Evolutionary conservation across 1,140 invertebrate genomes (phyloP).

Genomic region (Lysiphlebus fabarum): DNA sequence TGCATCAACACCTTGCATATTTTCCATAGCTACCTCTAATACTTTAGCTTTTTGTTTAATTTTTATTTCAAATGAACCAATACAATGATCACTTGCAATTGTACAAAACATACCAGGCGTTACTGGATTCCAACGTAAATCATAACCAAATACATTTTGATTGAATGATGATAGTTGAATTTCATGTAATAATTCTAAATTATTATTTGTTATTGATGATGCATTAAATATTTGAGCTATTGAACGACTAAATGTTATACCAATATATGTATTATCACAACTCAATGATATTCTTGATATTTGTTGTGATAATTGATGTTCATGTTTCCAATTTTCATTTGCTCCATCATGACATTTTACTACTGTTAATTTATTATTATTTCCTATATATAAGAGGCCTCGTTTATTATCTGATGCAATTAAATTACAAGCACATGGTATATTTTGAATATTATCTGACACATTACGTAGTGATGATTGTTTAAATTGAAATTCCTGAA

Average conservation of each 20-base stretch:
- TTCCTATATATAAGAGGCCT: conserved; percentile 46
- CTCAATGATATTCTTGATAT: conserved; percentile 41
- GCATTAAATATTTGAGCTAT: conserved; percentile 44
- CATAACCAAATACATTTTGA: conserved; percentile 31
- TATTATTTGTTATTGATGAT: conserved; percentile 35
- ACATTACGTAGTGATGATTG: conserved; percentile 36
- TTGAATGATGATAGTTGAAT: conserved; percentile 35
- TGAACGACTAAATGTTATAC: conserved; percentile 36
- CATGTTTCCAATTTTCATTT: conserved; percentile 40
- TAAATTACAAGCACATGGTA: conserved; percentile 38
- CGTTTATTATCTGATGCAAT: conserved; percentile 42
- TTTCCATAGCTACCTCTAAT: conserved; percentile 34
- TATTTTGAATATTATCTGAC: conserved; percentile 35
- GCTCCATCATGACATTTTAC: conserved; percentile 32
- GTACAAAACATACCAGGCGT: conserved; percentile 45
- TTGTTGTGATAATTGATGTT: conserved; percentile 36
- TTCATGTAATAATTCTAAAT: conserved; percentile 40
- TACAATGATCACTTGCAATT: conserved; percentile 42
- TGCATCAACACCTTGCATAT: conserved; percentile 36
- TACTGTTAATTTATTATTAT: conserved; percentile 43
- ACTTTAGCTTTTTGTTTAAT: conserved; percentile 35
- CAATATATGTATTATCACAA: conserved; percentile 47
- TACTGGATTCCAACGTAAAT: conserved; percentile 50
- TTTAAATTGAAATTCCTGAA: conserved; percentile 50
- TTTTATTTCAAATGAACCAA: conserved; percentile 46